Evolutionary conservation across 2,888 invertebrate genomes (phyloP).

Genomic region (Nomada fabriciana): DNA sequence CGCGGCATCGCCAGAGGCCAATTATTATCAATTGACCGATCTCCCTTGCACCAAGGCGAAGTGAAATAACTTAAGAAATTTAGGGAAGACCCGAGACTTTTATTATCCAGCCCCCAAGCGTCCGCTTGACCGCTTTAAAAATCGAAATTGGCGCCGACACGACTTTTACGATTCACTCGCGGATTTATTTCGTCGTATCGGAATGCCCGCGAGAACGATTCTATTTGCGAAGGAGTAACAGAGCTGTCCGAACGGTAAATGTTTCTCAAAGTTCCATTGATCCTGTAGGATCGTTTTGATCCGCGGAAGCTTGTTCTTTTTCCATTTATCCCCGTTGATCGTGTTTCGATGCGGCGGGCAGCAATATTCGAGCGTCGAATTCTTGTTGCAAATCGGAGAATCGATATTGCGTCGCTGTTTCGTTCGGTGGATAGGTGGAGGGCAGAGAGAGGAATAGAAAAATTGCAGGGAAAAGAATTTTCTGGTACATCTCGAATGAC

Average conservation of each 20-base stretch:
- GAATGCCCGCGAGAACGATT: constrained; percentile 19
- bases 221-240: constrained; percentile 14
- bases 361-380: constrained; percentile 3
- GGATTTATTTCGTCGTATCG: constrained; percentile 56
- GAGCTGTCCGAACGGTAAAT: background rate
- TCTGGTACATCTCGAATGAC: background rate
- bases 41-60: constrained; percentile 25
- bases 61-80: constrained; percentile 55
- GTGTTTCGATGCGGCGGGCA: background rate
- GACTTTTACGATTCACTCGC: constrained; percentile 60
- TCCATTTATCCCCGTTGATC: background rate
- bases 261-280: constrained; percentile 9
- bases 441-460: background rate
- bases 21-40: constrained; percentile 65
- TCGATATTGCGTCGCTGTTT: constrained; percentile 10
- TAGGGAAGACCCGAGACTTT: constrained; percentile 44
- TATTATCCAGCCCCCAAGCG: constrained; percentile 55
- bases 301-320: background rate
- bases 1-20: constrained; percentile 23
- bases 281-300: constrained; percentile 6
- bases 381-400: background rate
- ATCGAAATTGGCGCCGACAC: constrained; percentile 47
- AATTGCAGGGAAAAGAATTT: constrained; percentile 19
- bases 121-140: constrained; percentile 52
- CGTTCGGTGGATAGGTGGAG: too few relatives aligned